Conservation (phyloP, 1,140 invertebrate species). For the Sitodiplosis mosellana region DNA sequence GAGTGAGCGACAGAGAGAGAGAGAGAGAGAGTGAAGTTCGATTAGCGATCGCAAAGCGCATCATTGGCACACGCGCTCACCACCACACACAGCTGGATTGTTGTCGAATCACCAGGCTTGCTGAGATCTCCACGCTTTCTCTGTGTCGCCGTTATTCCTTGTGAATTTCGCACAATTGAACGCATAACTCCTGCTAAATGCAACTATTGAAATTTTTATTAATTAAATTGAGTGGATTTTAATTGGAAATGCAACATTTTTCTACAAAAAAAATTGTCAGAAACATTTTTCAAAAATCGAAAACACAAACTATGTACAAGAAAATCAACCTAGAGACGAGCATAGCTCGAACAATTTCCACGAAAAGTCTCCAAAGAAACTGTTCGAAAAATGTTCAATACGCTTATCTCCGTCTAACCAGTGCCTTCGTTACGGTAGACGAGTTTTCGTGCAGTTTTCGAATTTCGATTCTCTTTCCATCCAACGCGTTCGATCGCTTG, state of each 20-base stretch:
- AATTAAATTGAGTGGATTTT: neutral
- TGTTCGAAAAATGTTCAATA: no score
- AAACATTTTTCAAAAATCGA: neutral
- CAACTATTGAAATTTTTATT: neutral
- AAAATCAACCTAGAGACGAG: no score
- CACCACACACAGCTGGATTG: neutral
- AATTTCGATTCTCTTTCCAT: no score
- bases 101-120: slow-evolving; percentile 2
- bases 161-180: neutral
- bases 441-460: no score
- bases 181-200: neutral
- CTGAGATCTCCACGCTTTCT: neutral
- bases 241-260: neutral
- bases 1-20: no score
- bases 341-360: no score
- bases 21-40: no score
- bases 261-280: neutral
- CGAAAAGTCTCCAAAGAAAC: no score
- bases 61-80: neutral
- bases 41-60: neutral
- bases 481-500: no score
- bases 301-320: no score
- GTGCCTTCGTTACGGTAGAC: no score
- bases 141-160: neutral
- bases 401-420: no score